Percentiles rank a stretch among this genome's conserved stretches.
Evolutionary conservation across 2,797 vertebrate species (phyloP).

Genomic region (Pteronotus mesoamericanus): DNA sequence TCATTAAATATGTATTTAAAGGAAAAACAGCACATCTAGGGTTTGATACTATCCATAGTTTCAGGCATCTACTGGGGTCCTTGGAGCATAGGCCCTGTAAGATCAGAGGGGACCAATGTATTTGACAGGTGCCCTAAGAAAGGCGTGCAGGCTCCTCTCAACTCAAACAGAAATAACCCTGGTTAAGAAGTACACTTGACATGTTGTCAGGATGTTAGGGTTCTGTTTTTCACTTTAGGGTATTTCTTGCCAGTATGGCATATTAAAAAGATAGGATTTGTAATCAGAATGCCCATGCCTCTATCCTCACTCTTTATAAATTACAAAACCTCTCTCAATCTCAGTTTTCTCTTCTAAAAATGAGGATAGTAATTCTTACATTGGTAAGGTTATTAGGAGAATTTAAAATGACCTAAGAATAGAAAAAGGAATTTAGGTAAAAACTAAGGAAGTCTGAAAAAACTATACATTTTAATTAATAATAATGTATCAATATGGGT

Average conservation of each 20-base stretch:
- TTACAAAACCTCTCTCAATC: neutral
- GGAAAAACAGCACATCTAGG: neutral
- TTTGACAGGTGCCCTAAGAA: neutral
- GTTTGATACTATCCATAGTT: neutral
- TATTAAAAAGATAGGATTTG: neutral
- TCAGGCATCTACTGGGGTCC: neutral
- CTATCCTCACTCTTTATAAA: neutral
- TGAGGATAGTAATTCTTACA: neutral
- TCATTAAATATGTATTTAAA: neutral
- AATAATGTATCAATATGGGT: neutral
- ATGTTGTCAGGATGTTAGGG: neutral
- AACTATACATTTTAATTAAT: neutral
- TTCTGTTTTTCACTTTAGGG: neutral
- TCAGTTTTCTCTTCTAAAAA: neutral
- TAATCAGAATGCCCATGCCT: neutral
- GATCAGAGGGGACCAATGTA: neutral
- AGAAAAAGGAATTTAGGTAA: neutral
- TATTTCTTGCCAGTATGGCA: neutral
- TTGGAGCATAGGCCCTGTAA: neutral
- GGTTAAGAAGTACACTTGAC: neutral
- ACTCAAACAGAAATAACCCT: neutral
- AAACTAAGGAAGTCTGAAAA: neutral
- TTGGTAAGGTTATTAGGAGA: neutral
- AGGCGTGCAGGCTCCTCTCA: neutral
- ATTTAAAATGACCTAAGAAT: neutral